These are phyloP conservation scores for Coregonus sp. DNA, from an alignment of 2,797 vertebrate species.

Conservation along the genomic window DNA sequence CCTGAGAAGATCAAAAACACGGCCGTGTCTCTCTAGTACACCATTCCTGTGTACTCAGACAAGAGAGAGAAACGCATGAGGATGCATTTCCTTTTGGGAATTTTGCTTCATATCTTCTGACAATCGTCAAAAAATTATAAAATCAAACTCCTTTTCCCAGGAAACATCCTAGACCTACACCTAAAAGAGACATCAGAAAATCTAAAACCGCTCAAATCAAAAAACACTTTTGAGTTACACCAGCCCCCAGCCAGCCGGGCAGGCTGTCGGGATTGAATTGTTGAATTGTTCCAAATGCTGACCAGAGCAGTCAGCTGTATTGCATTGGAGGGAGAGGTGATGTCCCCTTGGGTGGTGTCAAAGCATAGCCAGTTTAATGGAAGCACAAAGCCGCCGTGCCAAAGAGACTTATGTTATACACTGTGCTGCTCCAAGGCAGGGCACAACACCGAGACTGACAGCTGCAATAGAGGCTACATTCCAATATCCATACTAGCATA, in stretches of 20 bases:
- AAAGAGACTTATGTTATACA: conserved; percentile 56
- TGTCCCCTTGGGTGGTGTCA: conserved; percentile 42
- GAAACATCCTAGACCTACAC: neutral
- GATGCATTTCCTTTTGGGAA: conserved; percentile 11
- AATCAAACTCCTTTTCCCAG: conserved; percentile 13
- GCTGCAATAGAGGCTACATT: conserved; percentile 29
- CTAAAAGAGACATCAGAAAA: conserved; percentile 18
- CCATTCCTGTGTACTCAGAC: conserved; percentile 5
- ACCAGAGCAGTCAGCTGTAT: conserved; percentile 50
- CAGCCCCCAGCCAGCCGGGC: neutral
- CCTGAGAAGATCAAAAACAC: neutral
- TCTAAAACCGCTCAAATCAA: neutral
- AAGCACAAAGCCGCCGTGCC: conserved; percentile 35
- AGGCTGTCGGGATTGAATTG: conserved; percentile 18
- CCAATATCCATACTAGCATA: no score
- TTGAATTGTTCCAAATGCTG: conserved; percentile 49
- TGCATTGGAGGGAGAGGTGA: conserved; percentile 34
- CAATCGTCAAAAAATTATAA: conserved; percentile 29
- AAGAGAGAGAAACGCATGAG: conserved; percentile 6
- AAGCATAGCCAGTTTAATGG: conserved; percentile 46
- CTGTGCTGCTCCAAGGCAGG: conserved; percentile 33
- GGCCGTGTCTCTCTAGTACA: neutral
- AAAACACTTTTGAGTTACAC: conserved; percentile 19
- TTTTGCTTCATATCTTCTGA: conserved; percentile 45
- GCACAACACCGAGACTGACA: conserved; percentile 33